Evolutionary conservation across 1,140 invertebrate genomes (phyloP).

Genomic region (Yoshiicerus persimilis): DNA sequence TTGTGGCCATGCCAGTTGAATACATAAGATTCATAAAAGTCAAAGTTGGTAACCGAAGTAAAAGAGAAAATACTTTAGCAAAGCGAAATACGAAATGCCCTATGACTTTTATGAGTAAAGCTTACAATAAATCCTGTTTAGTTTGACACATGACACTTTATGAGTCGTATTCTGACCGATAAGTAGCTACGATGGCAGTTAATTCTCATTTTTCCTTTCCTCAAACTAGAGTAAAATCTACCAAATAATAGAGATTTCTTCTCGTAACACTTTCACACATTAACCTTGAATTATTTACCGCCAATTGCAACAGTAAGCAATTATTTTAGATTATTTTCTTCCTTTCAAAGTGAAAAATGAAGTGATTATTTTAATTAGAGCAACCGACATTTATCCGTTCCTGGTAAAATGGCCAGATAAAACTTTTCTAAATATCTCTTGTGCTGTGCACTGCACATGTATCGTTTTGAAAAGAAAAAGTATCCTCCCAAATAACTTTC

Average conservation of each 20-base stretch:
- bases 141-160: conserved; percentile 7
- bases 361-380: too few species aligned
- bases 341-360: too few species aligned
- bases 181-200: not conserved
- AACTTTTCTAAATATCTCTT: too few species aligned
- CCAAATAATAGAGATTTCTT: not conserved
- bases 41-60: not conserved
- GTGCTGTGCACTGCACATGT: too few species aligned
- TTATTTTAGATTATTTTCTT: not conserved
- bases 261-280: not conserved
- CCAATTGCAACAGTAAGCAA: too few species aligned
- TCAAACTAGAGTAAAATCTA: not conserved
- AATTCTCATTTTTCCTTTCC: not conserved
- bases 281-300: not conserved
- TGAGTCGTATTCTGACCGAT: not conserved
- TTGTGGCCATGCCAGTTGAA: not conserved
- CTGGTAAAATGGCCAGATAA: too few species aligned
- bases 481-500: too few species aligned
- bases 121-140: conserved; percentile 17
- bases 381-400: too few species aligned
- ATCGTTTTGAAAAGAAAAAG: too few species aligned
- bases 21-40: not conserved
- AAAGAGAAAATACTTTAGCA: not conserved
- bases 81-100: not conserved
- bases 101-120: conserved; percentile 7